Conservation (phyloP, 2,113 vertebrate genomes). For the Carettochelys insculpta region DNA sequence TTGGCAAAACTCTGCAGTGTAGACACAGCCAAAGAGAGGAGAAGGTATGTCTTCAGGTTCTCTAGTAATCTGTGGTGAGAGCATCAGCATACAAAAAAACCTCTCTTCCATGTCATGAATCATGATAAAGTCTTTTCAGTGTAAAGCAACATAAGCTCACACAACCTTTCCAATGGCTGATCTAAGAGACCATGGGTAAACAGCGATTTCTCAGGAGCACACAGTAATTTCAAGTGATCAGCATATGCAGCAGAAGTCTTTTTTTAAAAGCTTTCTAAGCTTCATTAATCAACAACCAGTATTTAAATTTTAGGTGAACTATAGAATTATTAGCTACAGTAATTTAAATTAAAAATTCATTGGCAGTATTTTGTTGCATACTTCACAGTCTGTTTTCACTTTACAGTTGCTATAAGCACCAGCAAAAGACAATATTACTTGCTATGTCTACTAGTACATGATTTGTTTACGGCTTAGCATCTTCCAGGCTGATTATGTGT, state of each 20-base stretch:
- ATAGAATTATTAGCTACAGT: neutral
- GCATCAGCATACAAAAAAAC: neutral
- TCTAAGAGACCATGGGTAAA: slow-evolving; percentile 1
- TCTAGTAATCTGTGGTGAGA: neutral
- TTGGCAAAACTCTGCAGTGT: no score
- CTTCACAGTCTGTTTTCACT: slow-evolving; percentile 22
- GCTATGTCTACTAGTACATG: neutral
- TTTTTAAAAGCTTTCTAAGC: neutral
- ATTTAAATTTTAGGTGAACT: slow-evolving; percentile 9
- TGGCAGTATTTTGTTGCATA: neutral
- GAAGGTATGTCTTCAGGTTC: neutral
- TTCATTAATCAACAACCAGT: slow-evolving; percentile 11
- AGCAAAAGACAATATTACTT: slow-evolving; percentile 13
- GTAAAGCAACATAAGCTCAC: neutral
- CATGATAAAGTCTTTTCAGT: neutral
- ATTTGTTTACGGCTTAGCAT: slow-evolving; percentile 33
- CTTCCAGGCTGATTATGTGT: neutral
- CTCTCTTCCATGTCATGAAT: neutral
- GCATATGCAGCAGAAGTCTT: neutral
- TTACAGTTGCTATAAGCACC: slow-evolving; percentile 51
- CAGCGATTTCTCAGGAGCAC: neutral
- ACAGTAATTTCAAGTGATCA: neutral
- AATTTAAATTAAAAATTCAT: neutral
- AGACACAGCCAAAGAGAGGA: no score
- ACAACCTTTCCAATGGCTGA: neutral